phyloP scores from a whole-genome alignment of 2,797 vertebrate species.

The Eremophila alpestris region DNA sequence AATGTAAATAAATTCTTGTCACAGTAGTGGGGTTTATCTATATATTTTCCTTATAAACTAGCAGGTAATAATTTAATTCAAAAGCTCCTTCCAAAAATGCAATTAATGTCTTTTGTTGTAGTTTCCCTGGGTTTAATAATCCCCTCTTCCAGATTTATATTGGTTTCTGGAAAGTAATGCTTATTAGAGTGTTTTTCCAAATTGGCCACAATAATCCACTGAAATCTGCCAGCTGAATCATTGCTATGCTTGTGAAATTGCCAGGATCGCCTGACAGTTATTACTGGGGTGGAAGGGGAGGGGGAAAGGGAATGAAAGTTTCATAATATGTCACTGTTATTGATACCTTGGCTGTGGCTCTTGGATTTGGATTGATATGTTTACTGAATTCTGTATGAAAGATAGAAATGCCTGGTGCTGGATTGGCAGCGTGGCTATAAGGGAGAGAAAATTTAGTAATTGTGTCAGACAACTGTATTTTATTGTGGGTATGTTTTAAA shows the following conservation, averaged over 20 bases:
- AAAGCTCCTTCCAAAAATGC: constrained; percentile 63
- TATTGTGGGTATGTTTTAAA: not conserved
- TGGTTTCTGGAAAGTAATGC: constrained; percentile 70
- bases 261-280: constrained; percentile 67
- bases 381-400: constrained; percentile 10
- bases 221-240: constrained; percentile 72
- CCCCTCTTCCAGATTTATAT: constrained; percentile 67
- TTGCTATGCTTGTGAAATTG: constrained; percentile 68
- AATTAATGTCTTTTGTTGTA: constrained; percentile 70
- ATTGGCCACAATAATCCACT: constrained; percentile 71
- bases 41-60: constrained; percentile 60
- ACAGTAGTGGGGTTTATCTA: constrained; percentile 25
- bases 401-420: not conserved
- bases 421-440: not conserved
- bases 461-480: not conserved
- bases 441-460: not conserved
- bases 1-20: constrained; percentile 19
- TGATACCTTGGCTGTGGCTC: constrained; percentile 57
- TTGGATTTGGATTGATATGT: constrained; percentile 44
- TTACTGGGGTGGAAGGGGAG: constrained; percentile 46
- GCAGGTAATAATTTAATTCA: constrained; percentile 70
- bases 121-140: constrained; percentile 70
- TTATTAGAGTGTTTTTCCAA: constrained; percentile 68
- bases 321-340: constrained; percentile 67
- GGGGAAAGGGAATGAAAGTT: constrained; percentile 38